Evolutionary conservation across 2,797 vertebrate genomes (phyloP).

Genomic region (Pseudocheirus occidentalis): DNA sequence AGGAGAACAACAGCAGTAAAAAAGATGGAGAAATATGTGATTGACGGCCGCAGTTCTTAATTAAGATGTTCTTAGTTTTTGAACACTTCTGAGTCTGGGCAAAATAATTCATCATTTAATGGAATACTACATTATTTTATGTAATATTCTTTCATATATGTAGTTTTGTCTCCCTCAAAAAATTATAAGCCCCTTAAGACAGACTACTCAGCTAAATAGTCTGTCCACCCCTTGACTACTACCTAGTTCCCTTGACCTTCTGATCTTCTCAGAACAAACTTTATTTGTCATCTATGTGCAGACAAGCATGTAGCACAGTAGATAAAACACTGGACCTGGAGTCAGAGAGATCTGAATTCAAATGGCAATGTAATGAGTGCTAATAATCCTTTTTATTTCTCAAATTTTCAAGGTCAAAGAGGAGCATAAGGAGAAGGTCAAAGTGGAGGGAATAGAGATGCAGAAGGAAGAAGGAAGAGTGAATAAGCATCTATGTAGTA

Average conservation of each 20-base stretch:
- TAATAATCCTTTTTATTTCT: neutral
- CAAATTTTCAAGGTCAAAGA: neutral
- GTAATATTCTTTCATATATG: accelerated
- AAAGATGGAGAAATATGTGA: neutral
- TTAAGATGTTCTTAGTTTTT: neutral
- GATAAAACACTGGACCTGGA: neutral
- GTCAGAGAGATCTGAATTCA: neutral
- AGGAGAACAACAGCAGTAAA: neutral
- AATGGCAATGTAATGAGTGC: neutral
- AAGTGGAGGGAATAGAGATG: neutral
- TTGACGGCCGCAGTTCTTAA: neutral
- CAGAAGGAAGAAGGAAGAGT: neutral
- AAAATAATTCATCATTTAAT: neutral
- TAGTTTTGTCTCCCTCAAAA: neutral
- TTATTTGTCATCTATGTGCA: neutral
- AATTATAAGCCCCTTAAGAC: neutral
- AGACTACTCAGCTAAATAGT: neutral
- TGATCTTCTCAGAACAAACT: neutral
- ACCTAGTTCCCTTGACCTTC: neutral
- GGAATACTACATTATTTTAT: neutral
- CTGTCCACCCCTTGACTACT: neutral
- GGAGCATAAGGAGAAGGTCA: neutral
- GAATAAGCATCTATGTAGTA: neutral
- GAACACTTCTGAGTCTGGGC: neutral
- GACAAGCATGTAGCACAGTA: neutral